Evolutionary conservation across 2,888 invertebrate species (phyloP), one percentile per base, ranked within the genome.

Genomic region (Lasioglossum malachurum): DNA sequence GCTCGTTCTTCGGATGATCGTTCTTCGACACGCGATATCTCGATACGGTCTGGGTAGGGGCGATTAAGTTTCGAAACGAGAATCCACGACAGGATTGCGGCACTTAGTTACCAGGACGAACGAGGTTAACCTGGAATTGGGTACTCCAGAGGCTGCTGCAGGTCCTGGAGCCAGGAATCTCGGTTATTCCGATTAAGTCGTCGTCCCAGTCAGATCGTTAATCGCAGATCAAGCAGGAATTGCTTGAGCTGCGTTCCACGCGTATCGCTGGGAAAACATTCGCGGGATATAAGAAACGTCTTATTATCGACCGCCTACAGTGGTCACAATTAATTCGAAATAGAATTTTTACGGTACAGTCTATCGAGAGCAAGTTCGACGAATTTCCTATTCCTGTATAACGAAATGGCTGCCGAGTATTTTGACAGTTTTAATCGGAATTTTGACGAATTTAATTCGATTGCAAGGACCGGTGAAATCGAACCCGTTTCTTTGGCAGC

Each of bases 71-170:
- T 77, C 87, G 81, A 91, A 91, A 90, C 85, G 90, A 89, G 91
- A 90, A 91, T 91, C 82, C 87, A 88, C 87, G 91, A 91, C 90
- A 88, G 91, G 91, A 93, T 92, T 90, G 92, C 91, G 87, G 87
- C 89, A 88, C 92, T 93, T 92, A 90, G 91, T 92, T 93, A 91
- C 87, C 80, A 82, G 88, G 86, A 83, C 87, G 91, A 91, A 92
- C 91, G 89, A 91, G 93, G 92, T 92, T 92, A 92, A 84, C 89
- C 87, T 83, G 91, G 92, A 93, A 93, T 93, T 91, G 85, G 88
- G 83, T 86, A 87, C 90, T 90, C 84, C 74, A 84, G 78, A 83
- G 83, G 80, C 89, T 76, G 72, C 69, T 72, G 78, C 76, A 73
- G 84, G 77, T 87, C 84, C 85, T 82, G 90, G 88, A 89, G 84